Evolutionary conservation across 2,113 vertebrate species (phyloP).

Genomic region (Burhinus bistriatus): DNA sequence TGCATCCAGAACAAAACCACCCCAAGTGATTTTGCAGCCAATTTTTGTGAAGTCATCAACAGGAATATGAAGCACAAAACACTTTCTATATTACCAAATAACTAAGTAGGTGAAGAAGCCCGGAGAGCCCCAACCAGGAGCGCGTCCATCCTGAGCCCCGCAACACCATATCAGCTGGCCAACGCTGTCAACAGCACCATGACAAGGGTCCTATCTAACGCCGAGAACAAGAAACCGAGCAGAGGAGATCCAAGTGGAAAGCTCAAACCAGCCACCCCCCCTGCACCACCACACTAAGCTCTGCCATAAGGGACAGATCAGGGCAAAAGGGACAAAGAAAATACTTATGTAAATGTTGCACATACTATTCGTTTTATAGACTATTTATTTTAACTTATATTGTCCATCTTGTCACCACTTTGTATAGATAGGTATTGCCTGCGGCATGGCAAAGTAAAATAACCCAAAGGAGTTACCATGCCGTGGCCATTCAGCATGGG

Average conservation of each 20-base stretch:
- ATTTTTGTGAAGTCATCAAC: too few species aligned
- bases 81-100: too few species aligned
- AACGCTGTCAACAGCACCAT: neutral
- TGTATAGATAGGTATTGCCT: neutral
- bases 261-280: neutral
- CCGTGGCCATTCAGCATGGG: neutral
- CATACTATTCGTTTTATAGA: neutral
- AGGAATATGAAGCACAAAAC: too few species aligned
- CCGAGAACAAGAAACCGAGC: neutral
- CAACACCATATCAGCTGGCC: rapidly evolving
- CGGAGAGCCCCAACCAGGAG: rapidly evolving
- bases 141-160: neutral
- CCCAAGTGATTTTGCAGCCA: too few species aligned
- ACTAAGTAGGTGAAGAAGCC: neutral
- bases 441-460: neutral
- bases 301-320: neutral
- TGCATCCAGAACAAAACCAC: neutral
- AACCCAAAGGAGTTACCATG: neutral
- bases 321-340: neutral
- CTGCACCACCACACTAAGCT: neutral
- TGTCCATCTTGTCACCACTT: neutral
- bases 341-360: neutral
- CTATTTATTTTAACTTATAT: neutral
- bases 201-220: neutral
- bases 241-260: neutral